Evolutionary conservation across 2,113 vertebrate genomes (phyloP), one percentile per base, ranked within the genome.

Genomic region (Pedionomus torquatus): DNA sequence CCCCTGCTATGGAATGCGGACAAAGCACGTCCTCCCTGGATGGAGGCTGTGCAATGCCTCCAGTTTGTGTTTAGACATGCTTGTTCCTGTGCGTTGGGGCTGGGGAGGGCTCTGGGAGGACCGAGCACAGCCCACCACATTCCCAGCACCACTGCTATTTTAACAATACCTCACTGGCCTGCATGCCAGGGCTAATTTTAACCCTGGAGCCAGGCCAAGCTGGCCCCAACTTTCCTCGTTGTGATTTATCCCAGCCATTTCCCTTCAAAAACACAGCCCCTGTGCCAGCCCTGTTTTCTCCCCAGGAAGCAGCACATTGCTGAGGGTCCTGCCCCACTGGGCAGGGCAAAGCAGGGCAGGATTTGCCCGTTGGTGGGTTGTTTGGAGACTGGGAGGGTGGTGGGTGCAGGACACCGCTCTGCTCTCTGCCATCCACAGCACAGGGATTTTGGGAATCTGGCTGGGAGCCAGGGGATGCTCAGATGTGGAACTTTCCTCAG

Each of bases 221-320:
- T 17, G 7, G 93, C 91, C 86, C 84, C 20, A 87, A 91, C 89
- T 96, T 91, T 96, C 89, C 68, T 87, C 4, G 2, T 80, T 78
- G 88, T 87, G 87, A 96, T 96, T 96, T 96, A 87, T 93, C 89
- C 83, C 86, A 82, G 69, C 65, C 81, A 71, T 95, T 96, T 96
- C 94, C 96, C 80, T 94, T 91, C 13, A 9, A 88, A 96, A 97
- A 96, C 96, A 96, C 74, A 69, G 85, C 14, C 69, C 83, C 57
- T 6, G 28, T 84, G 90, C 83, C 86, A 92, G 90, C 57, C 83
- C 49, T 4, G 12, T 63, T 4, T 57, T 79, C 64, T 96, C 87
- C 33, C 58, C 76, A 28, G 74, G 80, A 87, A 52, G 64, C 9
- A 0, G 49, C 72, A 57, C 2, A 0, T 63, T 14, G 55, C 93